These are phyloP conservation scores for Leucopsar rothschildi DNA, from an alignment of 2,113 vertebrate genomes.

Conservation along the genomic window DNA sequence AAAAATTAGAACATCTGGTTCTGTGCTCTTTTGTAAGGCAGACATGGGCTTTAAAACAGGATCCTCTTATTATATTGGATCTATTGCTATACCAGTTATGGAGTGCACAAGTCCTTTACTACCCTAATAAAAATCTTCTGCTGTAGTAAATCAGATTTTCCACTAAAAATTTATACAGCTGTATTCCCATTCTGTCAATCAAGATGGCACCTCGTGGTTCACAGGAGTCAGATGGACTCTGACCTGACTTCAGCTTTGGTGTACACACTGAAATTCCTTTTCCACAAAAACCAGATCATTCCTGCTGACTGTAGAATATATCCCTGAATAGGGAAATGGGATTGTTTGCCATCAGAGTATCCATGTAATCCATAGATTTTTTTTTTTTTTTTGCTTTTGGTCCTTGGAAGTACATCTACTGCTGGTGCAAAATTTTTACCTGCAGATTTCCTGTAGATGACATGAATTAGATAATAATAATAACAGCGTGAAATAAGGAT, in stretches of 20 bases:
- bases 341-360: neutral
- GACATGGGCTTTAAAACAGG: neutral
- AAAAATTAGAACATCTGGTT: neutral
- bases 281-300: neutral
- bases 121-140: neutral
- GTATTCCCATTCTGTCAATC: neutral
- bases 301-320: neutral
- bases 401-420: neutral
- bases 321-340: neutral
- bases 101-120: neutral
- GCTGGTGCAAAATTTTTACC: neutral
- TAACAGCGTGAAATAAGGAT: neutral
- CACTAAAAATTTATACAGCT: neutral
- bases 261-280: neutral
- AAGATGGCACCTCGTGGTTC: neutral
- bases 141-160: neutral
- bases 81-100: neutral
- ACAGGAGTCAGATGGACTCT: neutral
- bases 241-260: neutral
- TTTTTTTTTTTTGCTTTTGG: neutral
- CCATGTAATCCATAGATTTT: neutral
- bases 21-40: neutral
- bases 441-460: neutral
- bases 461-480: neutral
- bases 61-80: neutral